A percentile compares a stretch with the other conserved stretches of the same genome.
Evolutionary conservation across 1,140 invertebrate species (phyloP).

Genomic region (Psilanteris sp.): DNA sequence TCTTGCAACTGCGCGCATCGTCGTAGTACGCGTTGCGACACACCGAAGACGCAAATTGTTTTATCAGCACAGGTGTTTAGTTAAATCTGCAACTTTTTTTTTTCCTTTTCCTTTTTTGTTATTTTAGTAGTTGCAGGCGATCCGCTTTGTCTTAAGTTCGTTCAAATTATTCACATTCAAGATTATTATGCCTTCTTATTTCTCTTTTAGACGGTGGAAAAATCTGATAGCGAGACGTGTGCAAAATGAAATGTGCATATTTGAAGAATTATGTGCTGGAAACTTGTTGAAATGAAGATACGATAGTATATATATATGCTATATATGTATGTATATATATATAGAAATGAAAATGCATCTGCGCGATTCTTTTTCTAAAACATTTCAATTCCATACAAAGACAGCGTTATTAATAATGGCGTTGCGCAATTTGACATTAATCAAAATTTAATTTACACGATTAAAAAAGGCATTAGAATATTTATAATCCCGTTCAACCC

Average conservation of each 20-base stretch:
- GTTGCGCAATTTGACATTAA: too few species aligned
- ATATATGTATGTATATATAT: too few species aligned
- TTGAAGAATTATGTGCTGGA: background rate
- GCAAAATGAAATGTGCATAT: conserved; percentile 10
- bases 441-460: too few species aligned
- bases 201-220: conserved; percentile 5
- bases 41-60: conserved; percentile 31
- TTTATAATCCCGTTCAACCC: too few species aligned
- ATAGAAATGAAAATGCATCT: too few species aligned
- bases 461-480: too few species aligned
- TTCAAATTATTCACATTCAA: conserved; percentile 14
- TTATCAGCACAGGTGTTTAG: conserved; percentile 48
- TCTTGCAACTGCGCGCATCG: conserved; percentile 33
- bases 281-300: too few species aligned
- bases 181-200: conserved; percentile 13
- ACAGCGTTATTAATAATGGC: too few species aligned
- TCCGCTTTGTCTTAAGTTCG: conserved; percentile 32
- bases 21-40: conserved; percentile 24
- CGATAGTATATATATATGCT: too few species aligned
- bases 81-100: conserved; percentile 29
- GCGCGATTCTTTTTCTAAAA: too few species aligned
- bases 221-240: conserved; percentile 8
- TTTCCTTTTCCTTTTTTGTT: too few species aligned
- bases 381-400: too few species aligned
- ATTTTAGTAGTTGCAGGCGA: conserved; percentile 1